Evolutionary conservation across 53 echinoderm and acorn worm species (phyloP).

Genomic region (Apostichopus leukothele): DNA sequence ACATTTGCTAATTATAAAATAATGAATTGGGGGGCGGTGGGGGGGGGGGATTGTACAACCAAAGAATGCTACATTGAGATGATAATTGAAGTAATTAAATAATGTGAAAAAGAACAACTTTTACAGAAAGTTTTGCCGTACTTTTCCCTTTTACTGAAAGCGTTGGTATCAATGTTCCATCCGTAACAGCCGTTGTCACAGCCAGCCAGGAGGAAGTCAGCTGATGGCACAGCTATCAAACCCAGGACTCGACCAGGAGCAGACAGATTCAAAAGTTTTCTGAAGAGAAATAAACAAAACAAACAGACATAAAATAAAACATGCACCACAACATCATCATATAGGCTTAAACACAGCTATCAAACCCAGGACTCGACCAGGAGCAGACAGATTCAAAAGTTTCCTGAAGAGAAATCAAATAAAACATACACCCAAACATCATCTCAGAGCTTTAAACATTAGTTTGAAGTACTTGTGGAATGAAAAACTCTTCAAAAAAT

Average conservation of each 20-base stretch:
- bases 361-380: slow-evolving; percentile 85
- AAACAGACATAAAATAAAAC: not conserved
- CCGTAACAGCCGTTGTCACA: slow-evolving; percentile 99
- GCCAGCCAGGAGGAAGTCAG: slow-evolving; percentile 84
- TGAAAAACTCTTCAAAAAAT: too few relatives aligned
- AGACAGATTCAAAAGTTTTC: slow-evolving; percentile 72
- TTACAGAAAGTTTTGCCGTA: slow-evolving; percentile 18
- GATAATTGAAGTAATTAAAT: too few relatives aligned
- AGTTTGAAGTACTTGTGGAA: too few relatives aligned
- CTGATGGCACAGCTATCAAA: slow-evolving; percentile 73
- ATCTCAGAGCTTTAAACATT: too few relatives aligned
- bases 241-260: slow-evolving; percentile 92
- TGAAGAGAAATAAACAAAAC: slow-evolving; percentile 35
- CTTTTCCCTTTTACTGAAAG: slow-evolving; percentile 79
- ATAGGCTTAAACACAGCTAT: slow-evolving; percentile 45
- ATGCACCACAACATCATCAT: too few relatives aligned
- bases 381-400: slow-evolving; percentile 73
- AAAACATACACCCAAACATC: too few relatives aligned
- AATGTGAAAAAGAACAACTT: too few relatives aligned
- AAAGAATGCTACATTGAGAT: too few relatives aligned
- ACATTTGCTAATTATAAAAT: too few relatives aligned
- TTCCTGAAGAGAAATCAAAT: slow-evolving; percentile 57
- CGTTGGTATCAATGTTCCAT: slow-evolving; percentile 73
- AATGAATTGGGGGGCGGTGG: not conserved
- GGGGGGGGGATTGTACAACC: not conserved